A percentile compares a stretch with the other conserved stretches of the same genome.
Conservation (phyloP, 2,797 vertebrate genomes). For the Sorex maritimensis region DNA sequence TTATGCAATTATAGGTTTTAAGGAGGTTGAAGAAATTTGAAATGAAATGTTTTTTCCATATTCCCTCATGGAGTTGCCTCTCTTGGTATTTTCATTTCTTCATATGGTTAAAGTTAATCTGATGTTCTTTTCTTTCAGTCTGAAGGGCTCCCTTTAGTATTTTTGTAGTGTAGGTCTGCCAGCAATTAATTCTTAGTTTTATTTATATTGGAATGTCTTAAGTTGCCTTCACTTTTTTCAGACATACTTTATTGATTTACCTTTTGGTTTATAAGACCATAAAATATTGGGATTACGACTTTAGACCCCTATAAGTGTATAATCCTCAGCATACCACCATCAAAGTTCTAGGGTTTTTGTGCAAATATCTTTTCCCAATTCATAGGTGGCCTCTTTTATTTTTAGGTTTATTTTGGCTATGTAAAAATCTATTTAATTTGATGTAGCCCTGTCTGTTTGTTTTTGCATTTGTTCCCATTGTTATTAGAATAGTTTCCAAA, state of each 20-base stretch:
- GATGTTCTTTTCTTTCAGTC: not conserved
- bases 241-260: not conserved
- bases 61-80: not conserved
- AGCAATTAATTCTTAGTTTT: not conserved
- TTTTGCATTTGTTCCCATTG: too few species aligned
- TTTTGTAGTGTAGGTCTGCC: not conserved
- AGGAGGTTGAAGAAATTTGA: not conserved
- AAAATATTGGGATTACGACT: not conserved
- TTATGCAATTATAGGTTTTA: not conserved
- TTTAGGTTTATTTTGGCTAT: not conserved
- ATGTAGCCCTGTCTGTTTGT: too few species aligned
- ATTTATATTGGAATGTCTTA: not conserved
- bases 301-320: not conserved
- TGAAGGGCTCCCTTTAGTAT: not conserved
- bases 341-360: not conserved
- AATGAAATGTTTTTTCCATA: not conserved
- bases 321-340: not conserved
- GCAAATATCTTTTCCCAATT: constrained; percentile 17
- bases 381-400: not conserved
- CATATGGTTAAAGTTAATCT: not conserved
- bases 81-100: not conserved
- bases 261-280: not conserved
- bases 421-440: too few species aligned
- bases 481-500: too few species aligned
- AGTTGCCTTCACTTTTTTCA: not conserved